These are phyloP conservation scores for Acrocephalus kingi DNA, from an alignment of 2,113 vertebrate species.

Conservation along the genomic window DNA sequence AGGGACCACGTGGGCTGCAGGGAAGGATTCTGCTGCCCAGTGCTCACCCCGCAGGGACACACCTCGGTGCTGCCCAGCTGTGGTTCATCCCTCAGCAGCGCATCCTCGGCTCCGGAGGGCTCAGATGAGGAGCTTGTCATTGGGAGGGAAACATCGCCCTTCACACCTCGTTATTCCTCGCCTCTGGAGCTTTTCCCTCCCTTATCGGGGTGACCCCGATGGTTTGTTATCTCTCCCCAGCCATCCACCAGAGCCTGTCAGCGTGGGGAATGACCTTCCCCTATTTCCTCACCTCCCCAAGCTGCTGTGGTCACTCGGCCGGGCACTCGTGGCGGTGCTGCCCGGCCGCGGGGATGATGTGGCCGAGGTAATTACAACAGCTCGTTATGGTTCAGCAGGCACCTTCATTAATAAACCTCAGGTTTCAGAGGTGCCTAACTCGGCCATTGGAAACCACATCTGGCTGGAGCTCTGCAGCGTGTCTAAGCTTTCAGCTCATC, in stretches of 20 bases:
- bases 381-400: conserved; percentile 35
- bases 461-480: conserved; percentile 20
- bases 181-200: background rate
- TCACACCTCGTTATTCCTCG: background rate
- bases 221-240: conserved; percentile 47
- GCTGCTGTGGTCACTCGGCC: background rate
- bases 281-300: background rate
- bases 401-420: conserved; percentile 52
- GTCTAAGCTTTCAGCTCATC: conserved; percentile 32
- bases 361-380: conserved; percentile 28
- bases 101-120: background rate
- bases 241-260: background rate
- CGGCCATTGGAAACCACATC: conserved; percentile 19
- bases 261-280: conserved; percentile 5
- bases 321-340: background rate
- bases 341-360: background rate
- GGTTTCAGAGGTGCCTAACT: conserved; percentile 50
- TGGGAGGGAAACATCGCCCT: background rate
- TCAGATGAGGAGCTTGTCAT: background rate
- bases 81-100: background rate
- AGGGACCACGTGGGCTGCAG: background rate
- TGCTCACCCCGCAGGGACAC: background rate
- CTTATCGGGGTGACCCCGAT: background rate
- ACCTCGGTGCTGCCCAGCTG: fast-evolving
- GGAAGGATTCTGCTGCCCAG: background rate